Conservation (phyloP, 2,888 invertebrate genomes). For the Luffia ferchaultella region DNA sequence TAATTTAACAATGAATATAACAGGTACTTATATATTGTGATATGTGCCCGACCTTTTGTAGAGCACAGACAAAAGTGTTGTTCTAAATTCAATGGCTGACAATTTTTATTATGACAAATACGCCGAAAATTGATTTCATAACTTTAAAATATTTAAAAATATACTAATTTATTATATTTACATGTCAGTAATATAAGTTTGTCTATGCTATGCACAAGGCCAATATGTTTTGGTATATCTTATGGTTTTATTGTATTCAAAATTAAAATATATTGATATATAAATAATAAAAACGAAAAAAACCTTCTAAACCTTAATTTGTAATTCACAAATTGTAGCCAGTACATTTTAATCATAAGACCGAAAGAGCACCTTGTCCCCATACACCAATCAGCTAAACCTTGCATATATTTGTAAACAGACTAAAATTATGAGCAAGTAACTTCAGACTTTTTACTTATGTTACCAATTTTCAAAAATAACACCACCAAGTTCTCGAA, state of each 20-base stretch:
- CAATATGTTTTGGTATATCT: neutral
- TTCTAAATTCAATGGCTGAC: no score
- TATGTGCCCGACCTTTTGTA: neutral
- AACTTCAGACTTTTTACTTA: slow-evolving; percentile 12
- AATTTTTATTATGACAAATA: slow-evolving; percentile 13
- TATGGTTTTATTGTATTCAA: neutral
- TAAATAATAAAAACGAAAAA: neutral
- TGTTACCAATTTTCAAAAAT: no score
- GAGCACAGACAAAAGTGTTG: neutral
- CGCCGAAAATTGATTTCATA: slow-evolving; percentile 9
- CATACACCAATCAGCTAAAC: neutral
- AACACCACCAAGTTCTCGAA: no score
- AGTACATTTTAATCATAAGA: neutral
- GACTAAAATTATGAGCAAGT: slow-evolving; percentile 3
- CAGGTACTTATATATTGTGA: neutral
- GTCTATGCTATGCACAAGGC: neutral
- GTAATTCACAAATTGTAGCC: neutral
- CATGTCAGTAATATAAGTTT: neutral
- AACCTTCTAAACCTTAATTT: neutral
- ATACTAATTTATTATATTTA: neutral
- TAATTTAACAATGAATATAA: no score
- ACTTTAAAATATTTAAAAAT: neutral
- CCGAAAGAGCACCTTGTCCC: neutral
- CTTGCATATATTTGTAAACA: slow-evolving; percentile 2
- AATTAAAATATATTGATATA: no score